Conservation (phyloP, 2,797 vertebrate genomes). For the Limosa lapponica region DNA sequence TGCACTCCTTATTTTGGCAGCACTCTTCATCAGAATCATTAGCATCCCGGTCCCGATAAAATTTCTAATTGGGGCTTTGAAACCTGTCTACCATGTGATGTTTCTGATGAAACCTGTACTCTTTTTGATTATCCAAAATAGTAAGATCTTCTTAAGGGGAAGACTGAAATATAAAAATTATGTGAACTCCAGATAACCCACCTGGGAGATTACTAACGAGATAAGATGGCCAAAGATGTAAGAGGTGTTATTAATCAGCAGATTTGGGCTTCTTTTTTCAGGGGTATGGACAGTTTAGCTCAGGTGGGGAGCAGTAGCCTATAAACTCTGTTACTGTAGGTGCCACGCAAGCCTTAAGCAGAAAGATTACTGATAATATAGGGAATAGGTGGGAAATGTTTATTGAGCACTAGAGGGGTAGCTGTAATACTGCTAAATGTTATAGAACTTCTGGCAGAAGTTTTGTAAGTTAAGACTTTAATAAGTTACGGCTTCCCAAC, state of each 20-base stretch:
- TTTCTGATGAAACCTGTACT: not conserved
- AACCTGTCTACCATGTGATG: not conserved
- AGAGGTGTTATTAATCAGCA: not conserved
- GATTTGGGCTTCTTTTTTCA: not conserved
- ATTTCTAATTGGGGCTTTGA: not conserved
- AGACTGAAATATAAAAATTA: not conserved
- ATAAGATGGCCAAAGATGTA: not conserved
- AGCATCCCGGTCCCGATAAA: not conserved
- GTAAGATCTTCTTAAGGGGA: not conserved
- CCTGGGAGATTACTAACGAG: not conserved
- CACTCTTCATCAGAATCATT: not conserved
- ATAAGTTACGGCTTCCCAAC: not conserved
- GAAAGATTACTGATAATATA: not conserved
- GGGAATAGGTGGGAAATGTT: not conserved
- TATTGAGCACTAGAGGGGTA: not conserved
- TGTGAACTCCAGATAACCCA: not conserved
- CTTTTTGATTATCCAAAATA: not conserved
- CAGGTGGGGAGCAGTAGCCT: not conserved
- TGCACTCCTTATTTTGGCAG: not conserved
- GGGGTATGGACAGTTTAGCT: not conserved
- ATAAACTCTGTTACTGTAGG: not conserved
- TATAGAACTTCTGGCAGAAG: not conserved
- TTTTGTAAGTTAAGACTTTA: not conserved
- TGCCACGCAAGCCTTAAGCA: not conserved
- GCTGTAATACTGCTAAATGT: not conserved